Evolutionary conservation across 2,888 invertebrate species (phyloP), one percentile per base, ranked within the genome.

Genomic region (Parthenolecanium corni): DNA sequence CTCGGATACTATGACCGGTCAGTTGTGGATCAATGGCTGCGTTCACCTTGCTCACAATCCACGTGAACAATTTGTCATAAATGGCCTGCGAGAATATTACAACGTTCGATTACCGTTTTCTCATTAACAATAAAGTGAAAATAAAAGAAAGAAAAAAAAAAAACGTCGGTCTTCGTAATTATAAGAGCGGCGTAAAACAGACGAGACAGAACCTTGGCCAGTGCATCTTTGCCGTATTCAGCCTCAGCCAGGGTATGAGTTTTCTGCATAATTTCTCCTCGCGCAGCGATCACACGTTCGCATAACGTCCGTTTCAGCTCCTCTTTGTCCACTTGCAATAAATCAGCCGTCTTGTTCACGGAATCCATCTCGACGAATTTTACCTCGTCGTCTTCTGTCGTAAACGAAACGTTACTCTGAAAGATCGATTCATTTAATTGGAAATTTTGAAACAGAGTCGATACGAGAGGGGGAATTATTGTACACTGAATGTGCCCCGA

Each of bases 31-130:
- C 84, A 67, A 97, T 93, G 1, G 90, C 90, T 66, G 85, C 81
- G 77, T 98, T 98, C 57, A 97, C 90, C 73, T 87, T 81, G 46
- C 82, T 82, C 16, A 97, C 95, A 65, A 96, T 90, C 90, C 92
- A 95, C 0, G 89, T 83, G 76, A 97, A 97, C 57, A 97, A 78
- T 20, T 94, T 78, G 71, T 96, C 95, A 71, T 97, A 97, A 24
- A 96, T 83, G 2, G 95, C 95, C 82, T 82, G 38, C 11, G 1
- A 20, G 24, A 52, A 31, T 2, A 31, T 24, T 24, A 14, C 31
- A 25, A 3, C 14, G 18, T 52, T 31, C 25, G 14, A 31, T 31
- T 31, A 31, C 31, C 31, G 21, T 24, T 18, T 51, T n/a, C 1
- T 51, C 1, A 14, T n/a, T 25, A 49, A 24, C 42, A 2, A 42